Conservation (phyloP, 2,113 vertebrate genomes). For the Centropus bengalensis region DNA sequence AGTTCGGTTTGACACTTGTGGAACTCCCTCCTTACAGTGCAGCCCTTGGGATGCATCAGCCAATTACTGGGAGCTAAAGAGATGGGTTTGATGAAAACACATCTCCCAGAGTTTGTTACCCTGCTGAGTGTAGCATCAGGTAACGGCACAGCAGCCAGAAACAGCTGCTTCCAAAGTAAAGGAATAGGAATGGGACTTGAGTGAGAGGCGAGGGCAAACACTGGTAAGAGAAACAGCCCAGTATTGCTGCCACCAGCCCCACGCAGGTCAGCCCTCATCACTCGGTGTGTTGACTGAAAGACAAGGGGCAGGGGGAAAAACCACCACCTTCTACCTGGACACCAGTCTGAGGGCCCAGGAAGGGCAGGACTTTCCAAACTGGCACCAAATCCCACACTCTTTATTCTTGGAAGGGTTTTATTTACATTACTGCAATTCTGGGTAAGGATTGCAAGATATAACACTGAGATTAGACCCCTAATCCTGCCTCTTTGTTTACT, state of each 20-base stretch:
- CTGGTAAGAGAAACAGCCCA: background rate
- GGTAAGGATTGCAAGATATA: constrained; percentile 24
- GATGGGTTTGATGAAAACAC: background rate
- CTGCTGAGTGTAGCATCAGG: background rate
- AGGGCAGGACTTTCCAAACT: background rate
- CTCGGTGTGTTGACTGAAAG: background rate
- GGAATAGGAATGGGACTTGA: background rate
- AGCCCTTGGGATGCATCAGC: background rate
- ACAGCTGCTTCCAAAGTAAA: background rate
- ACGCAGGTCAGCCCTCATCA: background rate
- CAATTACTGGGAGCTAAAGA: background rate
- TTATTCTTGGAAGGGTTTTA: constrained; percentile 40
- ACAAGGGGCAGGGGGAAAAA: background rate
- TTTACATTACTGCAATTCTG: constrained; percentile 50
- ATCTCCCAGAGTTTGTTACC: background rate
- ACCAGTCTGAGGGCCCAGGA: background rate
- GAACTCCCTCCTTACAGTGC: background rate
- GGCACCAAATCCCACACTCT: background rate
- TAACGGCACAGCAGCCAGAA: background rate
- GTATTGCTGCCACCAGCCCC: background rate
- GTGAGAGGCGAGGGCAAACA: background rate
- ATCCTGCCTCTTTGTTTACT: constrained; percentile 51
- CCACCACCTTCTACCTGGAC: background rate
- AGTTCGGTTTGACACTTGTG: background rate
- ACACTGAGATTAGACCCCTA: constrained; percentile 17